These are phyloP conservation scores for Sapayoa aenigma DNA, from an alignment of 2,113 vertebrate species.

Conservation along the genomic window DNA sequence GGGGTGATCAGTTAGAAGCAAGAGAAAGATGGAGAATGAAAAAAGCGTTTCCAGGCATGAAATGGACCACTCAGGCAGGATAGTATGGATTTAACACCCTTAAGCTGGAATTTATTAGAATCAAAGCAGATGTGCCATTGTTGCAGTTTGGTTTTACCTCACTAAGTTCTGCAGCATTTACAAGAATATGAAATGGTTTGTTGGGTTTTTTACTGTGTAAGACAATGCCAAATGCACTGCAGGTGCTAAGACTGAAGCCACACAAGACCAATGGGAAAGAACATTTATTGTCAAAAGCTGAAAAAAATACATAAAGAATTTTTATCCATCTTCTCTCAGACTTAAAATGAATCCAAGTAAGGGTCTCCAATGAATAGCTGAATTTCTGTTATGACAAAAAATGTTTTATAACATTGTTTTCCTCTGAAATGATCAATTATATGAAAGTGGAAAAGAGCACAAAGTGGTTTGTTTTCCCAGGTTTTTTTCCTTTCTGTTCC, in stretches of 20 bases:
- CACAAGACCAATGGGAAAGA: not conserved
- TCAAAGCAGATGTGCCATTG: not conserved
- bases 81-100: not conserved
- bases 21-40: not conserved
- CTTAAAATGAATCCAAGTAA: not conserved
- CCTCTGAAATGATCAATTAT: slow-evolving; percentile 11
- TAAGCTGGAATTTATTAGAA: slow-evolving; percentile 11
- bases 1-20: not conserved
- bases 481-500: not conserved
- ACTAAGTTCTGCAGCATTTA: not conserved
- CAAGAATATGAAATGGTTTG: not conserved
- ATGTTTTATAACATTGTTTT: slow-evolving; percentile 4
- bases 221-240: not conserved
- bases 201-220: not conserved
- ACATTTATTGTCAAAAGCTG: not conserved
- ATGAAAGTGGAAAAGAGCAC: not conserved
- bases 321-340: not conserved
- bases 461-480: not conserved
- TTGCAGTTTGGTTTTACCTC: too few species aligned
- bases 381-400: not conserved
- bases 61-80: not conserved
- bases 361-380: rapidly evolving
- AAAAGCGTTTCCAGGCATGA: not conserved
- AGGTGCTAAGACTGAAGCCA: slow-evolving; percentile 1
- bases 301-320: not conserved